These are phyloP conservation scores for Disparrhopalites patrizii DNA, from an alignment of 2,888 invertebrate genomes.

Conservation along the genomic window DNA sequence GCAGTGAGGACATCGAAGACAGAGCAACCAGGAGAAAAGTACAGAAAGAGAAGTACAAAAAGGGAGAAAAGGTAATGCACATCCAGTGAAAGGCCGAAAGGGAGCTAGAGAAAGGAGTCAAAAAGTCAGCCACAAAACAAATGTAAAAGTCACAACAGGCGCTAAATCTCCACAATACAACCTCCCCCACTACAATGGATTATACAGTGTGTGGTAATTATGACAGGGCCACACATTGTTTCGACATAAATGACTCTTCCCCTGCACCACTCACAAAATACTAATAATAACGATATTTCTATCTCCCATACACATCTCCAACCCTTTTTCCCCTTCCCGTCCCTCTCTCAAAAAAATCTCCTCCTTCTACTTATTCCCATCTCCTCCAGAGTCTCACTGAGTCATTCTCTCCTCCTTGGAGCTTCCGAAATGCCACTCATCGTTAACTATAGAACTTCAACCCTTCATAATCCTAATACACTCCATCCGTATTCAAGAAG, in stretches of 20 bases:
- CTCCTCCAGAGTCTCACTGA: too few species aligned
- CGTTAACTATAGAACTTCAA: too few species aligned
- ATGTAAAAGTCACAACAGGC: slow-evolving; percentile 13
- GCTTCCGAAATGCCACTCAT: too few species aligned
- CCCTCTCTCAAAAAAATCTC: neutral
- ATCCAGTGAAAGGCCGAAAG: too few species aligned
- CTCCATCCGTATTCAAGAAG: too few species aligned
- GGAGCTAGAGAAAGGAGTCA: too few species aligned
- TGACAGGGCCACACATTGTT: slow-evolving; percentile 28
- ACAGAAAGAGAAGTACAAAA: neutral
- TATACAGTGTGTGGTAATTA: slow-evolving; percentile 13
- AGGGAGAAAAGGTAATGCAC: neutral
- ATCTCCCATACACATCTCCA: slow-evolving; percentile 2
- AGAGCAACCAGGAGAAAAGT: too few species aligned
- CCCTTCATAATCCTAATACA: too few species aligned
- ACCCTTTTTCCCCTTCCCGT: neutral
- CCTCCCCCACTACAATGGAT: slow-evolving; percentile 14
- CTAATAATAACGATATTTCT: slow-evolving; percentile 12
- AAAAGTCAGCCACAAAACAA: slow-evolving; percentile 8
- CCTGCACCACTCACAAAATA: too few species aligned
- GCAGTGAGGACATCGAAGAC: too few species aligned
- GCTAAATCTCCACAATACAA: slow-evolving; percentile 22
- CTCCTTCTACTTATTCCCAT: too few species aligned
- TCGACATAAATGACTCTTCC: slow-evolving; percentile 24
- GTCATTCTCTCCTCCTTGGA: too few species aligned